These are phyloP conservation scores for Ploceus nigricollis DNA, from an alignment of 2,113 vertebrate species.

Conservation along the genomic window DNA sequence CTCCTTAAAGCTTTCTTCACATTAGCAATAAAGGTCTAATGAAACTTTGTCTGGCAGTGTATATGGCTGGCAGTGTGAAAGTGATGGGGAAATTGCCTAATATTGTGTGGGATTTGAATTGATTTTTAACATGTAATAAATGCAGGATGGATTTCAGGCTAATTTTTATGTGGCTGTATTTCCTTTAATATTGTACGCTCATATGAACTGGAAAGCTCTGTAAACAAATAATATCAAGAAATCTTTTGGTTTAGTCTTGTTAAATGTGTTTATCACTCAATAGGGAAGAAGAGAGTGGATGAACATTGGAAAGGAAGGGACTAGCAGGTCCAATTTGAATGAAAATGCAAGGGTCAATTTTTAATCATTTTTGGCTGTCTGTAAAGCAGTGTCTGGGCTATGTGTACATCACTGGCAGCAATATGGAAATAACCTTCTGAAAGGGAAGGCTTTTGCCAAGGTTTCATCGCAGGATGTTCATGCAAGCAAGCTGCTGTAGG, in stretches of 20 bases:
- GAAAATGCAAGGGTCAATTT: not conserved
- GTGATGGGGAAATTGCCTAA: not conserved
- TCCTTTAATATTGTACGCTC: not conserved
- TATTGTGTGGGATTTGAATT: not conserved
- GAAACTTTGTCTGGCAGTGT: not conserved
- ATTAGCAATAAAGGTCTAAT: not conserved
- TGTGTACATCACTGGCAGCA: not conserved
- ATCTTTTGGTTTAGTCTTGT: not conserved
- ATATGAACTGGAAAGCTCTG: not conserved
- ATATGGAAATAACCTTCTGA: not conserved
- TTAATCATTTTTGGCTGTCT: not conserved
- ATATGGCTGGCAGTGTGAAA: not conserved
- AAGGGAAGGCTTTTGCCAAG: not conserved
- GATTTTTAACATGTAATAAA: slow-evolving; percentile 32
- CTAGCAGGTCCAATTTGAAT: not conserved
- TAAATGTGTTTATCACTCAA: not conserved
- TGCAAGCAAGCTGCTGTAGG: not conserved
- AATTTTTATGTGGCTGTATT: not conserved
- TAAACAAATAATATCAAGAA: not conserved
- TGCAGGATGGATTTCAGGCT: not conserved
- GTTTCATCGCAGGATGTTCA: not conserved
- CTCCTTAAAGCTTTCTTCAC: not conserved
- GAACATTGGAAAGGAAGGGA: not conserved
- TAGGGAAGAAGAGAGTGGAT: not conserved
- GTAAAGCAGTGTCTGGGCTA: not conserved